These are phyloP conservation scores for Anser brachyrhynchus DNA, from an alignment of 2,113 vertebrate species.

Conservation along the genomic window DNA sequence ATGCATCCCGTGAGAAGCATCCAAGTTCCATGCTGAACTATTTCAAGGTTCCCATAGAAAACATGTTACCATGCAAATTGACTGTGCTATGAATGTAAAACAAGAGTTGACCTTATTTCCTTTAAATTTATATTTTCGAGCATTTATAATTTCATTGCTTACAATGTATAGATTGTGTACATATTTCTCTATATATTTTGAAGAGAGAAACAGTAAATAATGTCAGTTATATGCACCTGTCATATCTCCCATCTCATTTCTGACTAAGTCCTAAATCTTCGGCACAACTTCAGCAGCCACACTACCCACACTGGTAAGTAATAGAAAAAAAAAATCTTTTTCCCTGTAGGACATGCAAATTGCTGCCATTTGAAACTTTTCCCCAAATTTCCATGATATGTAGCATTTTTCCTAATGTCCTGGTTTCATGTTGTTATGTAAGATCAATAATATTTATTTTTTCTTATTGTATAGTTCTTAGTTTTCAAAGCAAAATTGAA, in stretches of 20 bases:
- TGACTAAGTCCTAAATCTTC: neutral
- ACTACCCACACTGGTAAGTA: neutral
- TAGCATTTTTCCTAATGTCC: neutral
- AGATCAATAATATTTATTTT: neutral
- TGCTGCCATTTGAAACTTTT: neutral
- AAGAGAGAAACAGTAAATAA: neutral
- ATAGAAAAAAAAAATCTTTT: neutral
- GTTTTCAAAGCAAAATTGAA: neutral
- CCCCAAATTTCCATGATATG: neutral
- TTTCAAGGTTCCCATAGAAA: neutral
- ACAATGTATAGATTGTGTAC: fast-evolving
- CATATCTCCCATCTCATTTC: neutral
- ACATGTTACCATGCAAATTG: neutral
- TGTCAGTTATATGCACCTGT: neutral
- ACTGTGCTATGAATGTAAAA: neutral
- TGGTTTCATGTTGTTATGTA: neutral
- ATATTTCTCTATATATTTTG: neutral
- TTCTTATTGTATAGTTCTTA: neutral
- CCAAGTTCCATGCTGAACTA: neutral
- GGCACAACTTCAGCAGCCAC: neutral
- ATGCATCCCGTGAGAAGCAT: neutral
- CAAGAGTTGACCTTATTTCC: neutral
- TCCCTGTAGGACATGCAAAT: neutral
- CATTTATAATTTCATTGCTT: neutral
- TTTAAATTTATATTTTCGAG: neutral